Evolutionary conservation across 2,113 vertebrate species (phyloP).

Genomic region (Coturnix japonica): DNA sequence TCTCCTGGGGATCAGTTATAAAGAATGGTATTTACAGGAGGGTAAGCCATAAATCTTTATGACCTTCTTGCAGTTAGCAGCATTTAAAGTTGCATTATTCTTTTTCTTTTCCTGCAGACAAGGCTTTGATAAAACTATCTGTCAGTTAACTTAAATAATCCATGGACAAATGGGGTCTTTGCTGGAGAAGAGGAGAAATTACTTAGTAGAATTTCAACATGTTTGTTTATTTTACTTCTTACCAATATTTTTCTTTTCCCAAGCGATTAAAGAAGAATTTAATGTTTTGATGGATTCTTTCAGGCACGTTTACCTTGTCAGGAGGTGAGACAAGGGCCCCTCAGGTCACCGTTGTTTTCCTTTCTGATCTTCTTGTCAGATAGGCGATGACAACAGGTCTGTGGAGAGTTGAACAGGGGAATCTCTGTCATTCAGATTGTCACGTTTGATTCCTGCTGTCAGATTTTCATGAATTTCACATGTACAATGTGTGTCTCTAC

Average conservation of each 20-base stretch:
- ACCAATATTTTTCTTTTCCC: not conserved
- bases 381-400: not conserved
- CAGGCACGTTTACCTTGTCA: conserved; percentile 17
- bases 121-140: conserved; percentile 68
- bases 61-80: conserved; percentile 69
- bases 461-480: conserved; percentile 23
- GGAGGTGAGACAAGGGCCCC: not conserved
- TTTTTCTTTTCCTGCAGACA: conserved; percentile 50
- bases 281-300: not conserved
- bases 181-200: conserved; percentile 13
- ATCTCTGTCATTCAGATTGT: conserved; percentile 9
- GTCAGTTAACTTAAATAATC: conserved; percentile 67
- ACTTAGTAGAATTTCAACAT: conserved; percentile 22
- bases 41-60: conserved; percentile 70
- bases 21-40: conserved; percentile 71
- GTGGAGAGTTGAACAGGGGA: conserved; percentile 14
- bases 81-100: conserved; percentile 67
- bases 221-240: conserved; percentile 27
- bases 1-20: conserved; percentile 66
- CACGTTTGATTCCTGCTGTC: conserved; percentile 32
- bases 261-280: conserved; percentile 25
- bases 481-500: not conserved
- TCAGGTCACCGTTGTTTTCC: not conserved
- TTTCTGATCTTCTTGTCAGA: conserved; percentile 28
- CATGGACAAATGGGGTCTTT: not conserved